A percentile compares a stretch with the other conserved stretches of the same genome.
Evolutionary conservation across 1,140 invertebrate species (phyloP).

Genomic region (Zaprionus inermis): DNA sequence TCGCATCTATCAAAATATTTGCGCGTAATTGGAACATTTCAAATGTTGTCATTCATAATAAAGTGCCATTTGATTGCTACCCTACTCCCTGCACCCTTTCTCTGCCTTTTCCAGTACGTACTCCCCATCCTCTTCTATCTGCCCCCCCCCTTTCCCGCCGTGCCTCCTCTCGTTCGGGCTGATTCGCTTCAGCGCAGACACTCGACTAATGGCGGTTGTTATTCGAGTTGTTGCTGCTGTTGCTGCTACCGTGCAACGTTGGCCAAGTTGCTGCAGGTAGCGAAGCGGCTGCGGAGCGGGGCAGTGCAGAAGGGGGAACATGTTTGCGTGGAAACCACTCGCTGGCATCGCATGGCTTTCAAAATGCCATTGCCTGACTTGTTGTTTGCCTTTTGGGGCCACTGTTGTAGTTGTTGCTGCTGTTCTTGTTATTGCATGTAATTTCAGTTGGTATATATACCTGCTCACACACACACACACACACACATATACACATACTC

Average conservation of each 20-base stretch:
- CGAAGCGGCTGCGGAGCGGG: no score
- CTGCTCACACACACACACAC: conserved; percentile 13
- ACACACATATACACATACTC: no score
- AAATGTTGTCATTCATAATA: conserved; percentile 81
- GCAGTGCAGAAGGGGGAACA: conserved; percentile 27
- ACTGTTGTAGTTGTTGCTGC: conserved; percentile 12
- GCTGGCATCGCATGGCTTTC: conserved; percentile 70
- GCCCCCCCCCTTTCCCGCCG: neutral
- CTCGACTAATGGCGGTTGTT: conserved; percentile 67
- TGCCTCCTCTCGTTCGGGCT: neutral
- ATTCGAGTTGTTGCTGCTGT: conserved; percentile 29
- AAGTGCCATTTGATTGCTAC: conserved; percentile 71
- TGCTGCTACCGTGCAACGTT: conserved; percentile 1
- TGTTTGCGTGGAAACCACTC: conserved; percentile 71
- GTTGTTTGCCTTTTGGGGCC: conserved; percentile 61
- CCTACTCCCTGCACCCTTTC: neutral
- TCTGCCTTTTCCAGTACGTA: neutral
- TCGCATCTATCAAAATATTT: conserved; percentile 70
- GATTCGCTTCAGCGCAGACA: conserved; percentile 19
- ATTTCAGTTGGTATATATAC: conserved; percentile 25
- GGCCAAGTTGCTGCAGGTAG: conserved; percentile 17
- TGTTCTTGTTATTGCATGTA: conserved; percentile 32
- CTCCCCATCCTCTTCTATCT: neutral
- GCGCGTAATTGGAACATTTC: conserved; percentile 79
- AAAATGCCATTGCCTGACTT: conserved; percentile 51